Conservation (phyloP, 2,113 vertebrate species). For the Bubalus kerabau region DNA sequence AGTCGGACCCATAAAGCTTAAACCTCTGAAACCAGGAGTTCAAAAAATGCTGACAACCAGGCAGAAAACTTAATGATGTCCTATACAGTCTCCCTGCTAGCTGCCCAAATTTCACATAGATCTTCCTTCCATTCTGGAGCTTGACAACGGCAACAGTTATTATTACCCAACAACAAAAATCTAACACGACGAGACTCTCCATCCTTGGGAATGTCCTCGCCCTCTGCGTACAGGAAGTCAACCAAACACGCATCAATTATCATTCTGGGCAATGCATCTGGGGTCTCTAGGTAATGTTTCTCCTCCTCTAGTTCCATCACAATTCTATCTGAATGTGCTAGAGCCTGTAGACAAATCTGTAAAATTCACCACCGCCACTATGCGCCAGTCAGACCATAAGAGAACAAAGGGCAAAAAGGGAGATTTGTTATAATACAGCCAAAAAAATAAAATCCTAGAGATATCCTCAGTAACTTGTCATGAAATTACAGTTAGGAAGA, state of each 20-base stretch:
- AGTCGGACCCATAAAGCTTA: neutral
- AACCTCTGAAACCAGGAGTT: neutral
- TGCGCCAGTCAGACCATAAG: neutral
- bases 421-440: neutral
- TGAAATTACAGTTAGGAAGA: neutral
- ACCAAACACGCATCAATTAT: neutral
- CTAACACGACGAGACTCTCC: neutral
- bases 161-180: neutral
- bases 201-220: fast-evolving
- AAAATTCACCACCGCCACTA: neutral
- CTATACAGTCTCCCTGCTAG: neutral
- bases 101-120: neutral
- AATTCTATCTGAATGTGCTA: neutral
- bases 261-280: neutral
- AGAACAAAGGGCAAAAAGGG: neutral
- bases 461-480: neutral
- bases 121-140: neutral
- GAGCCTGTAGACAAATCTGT: neutral
- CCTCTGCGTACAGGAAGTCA: neutral
- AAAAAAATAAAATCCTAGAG: neutral
- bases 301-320: neutral
- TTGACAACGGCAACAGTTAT: neutral
- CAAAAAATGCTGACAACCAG: neutral
- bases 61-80: neutral
- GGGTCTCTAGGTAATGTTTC: neutral